These are phyloP conservation scores for Myotis brandtii DNA, from an alignment of 2,113 vertebrate species.

Conservation along the genomic window DNA sequence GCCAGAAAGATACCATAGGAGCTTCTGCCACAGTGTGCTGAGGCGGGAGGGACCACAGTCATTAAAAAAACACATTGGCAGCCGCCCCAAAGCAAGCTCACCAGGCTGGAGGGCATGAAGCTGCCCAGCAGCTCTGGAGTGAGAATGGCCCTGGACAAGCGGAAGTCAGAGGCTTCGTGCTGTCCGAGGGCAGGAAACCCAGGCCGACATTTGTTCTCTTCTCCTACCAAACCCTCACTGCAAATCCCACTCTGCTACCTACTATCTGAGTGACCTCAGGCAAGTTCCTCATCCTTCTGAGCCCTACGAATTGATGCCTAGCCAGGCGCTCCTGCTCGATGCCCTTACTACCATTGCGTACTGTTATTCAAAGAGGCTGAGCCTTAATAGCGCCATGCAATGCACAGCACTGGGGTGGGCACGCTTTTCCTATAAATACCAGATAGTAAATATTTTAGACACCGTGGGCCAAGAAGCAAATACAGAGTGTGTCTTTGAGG, in stretches of 20 bases:
- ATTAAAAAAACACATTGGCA: neutral
- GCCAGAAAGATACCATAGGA: neutral
- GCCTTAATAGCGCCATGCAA: neutral
- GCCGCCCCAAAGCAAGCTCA: neutral
- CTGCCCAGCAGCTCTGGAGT: neutral
- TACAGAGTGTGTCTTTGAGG: no score
- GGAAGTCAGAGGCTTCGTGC: rapidly evolving
- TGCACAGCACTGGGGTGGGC: neutral
- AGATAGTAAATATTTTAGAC: conserved; percentile 3
- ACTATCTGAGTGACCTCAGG: neutral
- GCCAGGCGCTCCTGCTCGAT: no score
- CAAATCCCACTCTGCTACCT: neutral
- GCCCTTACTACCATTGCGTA: neutral
- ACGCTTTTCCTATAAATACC: neutral
- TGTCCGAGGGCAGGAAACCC: conserved; percentile 23
- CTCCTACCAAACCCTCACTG: neutral
- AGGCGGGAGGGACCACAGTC: neutral
- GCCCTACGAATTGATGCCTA: no score
- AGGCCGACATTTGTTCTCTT: conserved; percentile 32
- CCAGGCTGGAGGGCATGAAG: rapidly evolving
- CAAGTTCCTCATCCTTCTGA: neutral
- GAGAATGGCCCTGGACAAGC: neutral
- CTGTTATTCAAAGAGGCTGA: neutral
- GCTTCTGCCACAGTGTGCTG: neutral
- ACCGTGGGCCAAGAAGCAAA: neutral